Percentiles rank a stretch among this genome's conserved stretches.
Conservation (phyloP, 2,113 vertebrate genomes). For the Pseudolaguvia tuberculata region DNA sequence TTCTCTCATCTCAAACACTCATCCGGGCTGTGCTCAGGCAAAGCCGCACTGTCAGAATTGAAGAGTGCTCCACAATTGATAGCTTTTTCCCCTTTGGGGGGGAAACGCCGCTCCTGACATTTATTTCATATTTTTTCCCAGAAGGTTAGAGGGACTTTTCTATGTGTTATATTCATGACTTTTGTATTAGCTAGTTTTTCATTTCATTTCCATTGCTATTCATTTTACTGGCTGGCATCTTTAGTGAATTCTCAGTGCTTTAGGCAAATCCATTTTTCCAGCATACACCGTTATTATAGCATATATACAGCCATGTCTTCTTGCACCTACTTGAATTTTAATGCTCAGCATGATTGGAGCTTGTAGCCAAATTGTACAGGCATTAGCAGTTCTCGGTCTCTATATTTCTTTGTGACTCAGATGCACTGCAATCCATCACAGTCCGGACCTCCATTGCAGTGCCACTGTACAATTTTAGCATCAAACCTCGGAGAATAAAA, state of each 20-base stretch:
- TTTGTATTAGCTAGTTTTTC: background rate
- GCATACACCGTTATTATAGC: background rate
- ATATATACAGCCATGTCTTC: background rate
- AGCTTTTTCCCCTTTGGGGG: constrained; percentile 48
- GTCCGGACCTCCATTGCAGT: background rate
- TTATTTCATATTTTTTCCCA: background rate
- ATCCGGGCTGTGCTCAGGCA: constrained; percentile 56
- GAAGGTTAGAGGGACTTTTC: background rate
- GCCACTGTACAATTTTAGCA: constrained; percentile 35
- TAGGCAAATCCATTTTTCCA: constrained; percentile 11
- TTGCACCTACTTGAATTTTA: constrained; percentile 2
- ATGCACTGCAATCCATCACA: background rate
- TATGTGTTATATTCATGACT: background rate
- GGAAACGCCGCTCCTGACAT: constrained; percentile 30
- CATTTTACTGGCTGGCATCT: background rate
- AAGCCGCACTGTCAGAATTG: constrained; percentile 56
- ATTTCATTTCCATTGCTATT: background rate
- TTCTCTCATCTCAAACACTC: constrained; percentile 56
- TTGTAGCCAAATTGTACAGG: background rate
- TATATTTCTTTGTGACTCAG: background rate
- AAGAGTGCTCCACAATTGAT: constrained; percentile 58
- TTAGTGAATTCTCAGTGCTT: background rate
- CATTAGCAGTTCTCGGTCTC: background rate
- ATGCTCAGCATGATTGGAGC: background rate
- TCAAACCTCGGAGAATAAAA: constrained; percentile 56